Base-by-base conservation (phyloP, 2,113 vertebrate species). In the Oenanthe melanoleuca region DNA sequence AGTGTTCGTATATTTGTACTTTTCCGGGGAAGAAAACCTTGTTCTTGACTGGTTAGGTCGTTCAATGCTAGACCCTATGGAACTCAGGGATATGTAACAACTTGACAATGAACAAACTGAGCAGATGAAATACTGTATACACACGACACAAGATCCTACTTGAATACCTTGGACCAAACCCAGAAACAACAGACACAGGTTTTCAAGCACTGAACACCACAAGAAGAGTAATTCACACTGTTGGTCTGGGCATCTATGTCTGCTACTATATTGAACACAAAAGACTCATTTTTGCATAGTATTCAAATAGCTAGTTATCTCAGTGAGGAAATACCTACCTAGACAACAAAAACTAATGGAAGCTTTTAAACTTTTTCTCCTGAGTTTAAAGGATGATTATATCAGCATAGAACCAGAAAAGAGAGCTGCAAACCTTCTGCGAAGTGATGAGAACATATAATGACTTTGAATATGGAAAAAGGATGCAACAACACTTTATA, bases 1-100 rank as follows among this genome's bases (percentile, higher is more conserved):
- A 14, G 8, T 34, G 28, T 50, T 61, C 4, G 1, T 3, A 7
- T 14, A 64, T 73, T 82, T 50, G 18, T 22, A 40, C 24, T 67
- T 69, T 59, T 78, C 38, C 23, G 65, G 8, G 7, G 20, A 88
- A 91, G 12, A 78, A 91, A 86, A 84, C 5, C 23, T 26, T 78
- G 14, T 3, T 74, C 13, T 34, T 64, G 21, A 52, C 22, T 56
- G 22, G 34, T 64, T 60, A 59, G 28, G 6, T 71, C 26, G 26
- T 49, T 63, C 31, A 49, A 24, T 0, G 0, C 7, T 10, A 23
- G 40, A 86, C 1, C 1, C 29, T 16, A 16, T 11, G 50, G 25
- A 77, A 45, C 18, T 14, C 4, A 1, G 7, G 20, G 11, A 70
- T 42, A 42, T 53, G 70, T 28, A 61, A 37, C 6, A 80, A 31